Base-by-base conservation (phyloP, 92 coral and sea anemone species). In the Plumapathes pennacea region DNA sequence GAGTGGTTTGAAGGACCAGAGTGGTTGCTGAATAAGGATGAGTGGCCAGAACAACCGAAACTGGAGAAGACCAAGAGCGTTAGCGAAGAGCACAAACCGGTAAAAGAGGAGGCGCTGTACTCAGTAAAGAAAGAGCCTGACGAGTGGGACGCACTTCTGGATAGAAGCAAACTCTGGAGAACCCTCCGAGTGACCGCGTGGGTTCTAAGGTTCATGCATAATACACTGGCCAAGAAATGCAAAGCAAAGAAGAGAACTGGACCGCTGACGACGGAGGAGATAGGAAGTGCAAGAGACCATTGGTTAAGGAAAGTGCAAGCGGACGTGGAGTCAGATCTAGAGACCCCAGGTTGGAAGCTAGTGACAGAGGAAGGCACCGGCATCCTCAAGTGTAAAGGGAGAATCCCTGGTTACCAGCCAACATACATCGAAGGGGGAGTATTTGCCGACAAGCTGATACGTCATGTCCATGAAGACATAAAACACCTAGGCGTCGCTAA, bases 1-100 rank as follows among this genome's bases (percentile, higher is more conserved):
- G 64, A 46, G n/a, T 78, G 78, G 85, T 78, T 59, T 29, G 46
- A 41, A 43, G 80, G 67, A 36, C 80, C 80, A 19, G 49, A 78
- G 13, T 70, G 79, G 74, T 33, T 62, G 36, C 54, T 78, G 29
- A 34, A 78, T 6, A 50, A 54, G 39, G 28, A 63, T 22, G 22
- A 78, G 27, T 46, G 71, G 62, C 80, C 78, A 5, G 51, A 49
- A 15, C 78, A 68, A 38, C 71, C 72, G 14, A 23, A 50, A 10
- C 60, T 78, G 13, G 19, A 52, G 15, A 32, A 51, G 32, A 49
- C 57, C 17, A 50, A 51, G 4, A 62, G 54, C n/a, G 26, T 70
- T 21, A 25, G 46, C 32, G 26, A 68, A 19, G 74, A 61, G 50
- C 63, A 62, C 55, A 71, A 63, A 4, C 70, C 70, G 3, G 10